These are phyloP conservation scores for Germaria angustata DNA, from an alignment of 2,888 invertebrate species.

Conservation along the genomic window DNA sequence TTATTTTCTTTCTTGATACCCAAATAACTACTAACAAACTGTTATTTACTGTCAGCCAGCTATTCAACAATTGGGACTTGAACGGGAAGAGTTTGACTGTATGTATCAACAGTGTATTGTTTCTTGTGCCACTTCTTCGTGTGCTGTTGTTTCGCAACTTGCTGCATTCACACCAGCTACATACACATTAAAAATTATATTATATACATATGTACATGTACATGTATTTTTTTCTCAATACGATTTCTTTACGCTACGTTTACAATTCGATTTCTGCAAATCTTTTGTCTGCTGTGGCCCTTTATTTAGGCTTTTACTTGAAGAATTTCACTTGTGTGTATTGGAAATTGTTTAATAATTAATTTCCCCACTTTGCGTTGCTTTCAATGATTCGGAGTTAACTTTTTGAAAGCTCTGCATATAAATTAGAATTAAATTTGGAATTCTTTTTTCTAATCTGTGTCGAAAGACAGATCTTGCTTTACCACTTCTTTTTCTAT, in stretches of 20 bases:
- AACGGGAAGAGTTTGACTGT: slow-evolving; percentile 52
- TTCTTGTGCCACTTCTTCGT: slow-evolving; percentile 62
- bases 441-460: slow-evolving; percentile 62
- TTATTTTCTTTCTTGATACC: slow-evolving; percentile 16
- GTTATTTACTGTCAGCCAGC: slow-evolving; percentile 28
- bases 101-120: slow-evolving; percentile 33
- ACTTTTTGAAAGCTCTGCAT: slow-evolving; percentile 44
- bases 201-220: not conserved
- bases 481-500: slow-evolving; percentile 63
- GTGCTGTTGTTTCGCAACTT: slow-evolving; percentile 62
- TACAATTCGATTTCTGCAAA: slow-evolving; percentile 55
- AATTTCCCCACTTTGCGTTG: slow-evolving; percentile 1
- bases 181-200: slow-evolving; percentile 7
- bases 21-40: slow-evolving; percentile 7
- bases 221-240: slow-evolving; percentile 28
- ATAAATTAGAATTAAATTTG: slow-evolving; percentile 57
- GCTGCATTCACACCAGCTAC: slow-evolving; percentile 60
- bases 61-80: slow-evolving; percentile 42
- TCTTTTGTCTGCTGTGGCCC: slow-evolving; percentile 50
- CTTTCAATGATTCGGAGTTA: slow-evolving; percentile 27
- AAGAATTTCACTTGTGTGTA: not conserved
- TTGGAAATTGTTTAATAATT: not conserved
- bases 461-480: slow-evolving; percentile 64
- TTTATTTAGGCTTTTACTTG: slow-evolving; percentile 33
- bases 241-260: slow-evolving; percentile 60